phyloP scores from a whole-genome alignment of 2,888 invertebrate genomes.

The Dasysyrphus tricinctus region DNA sequence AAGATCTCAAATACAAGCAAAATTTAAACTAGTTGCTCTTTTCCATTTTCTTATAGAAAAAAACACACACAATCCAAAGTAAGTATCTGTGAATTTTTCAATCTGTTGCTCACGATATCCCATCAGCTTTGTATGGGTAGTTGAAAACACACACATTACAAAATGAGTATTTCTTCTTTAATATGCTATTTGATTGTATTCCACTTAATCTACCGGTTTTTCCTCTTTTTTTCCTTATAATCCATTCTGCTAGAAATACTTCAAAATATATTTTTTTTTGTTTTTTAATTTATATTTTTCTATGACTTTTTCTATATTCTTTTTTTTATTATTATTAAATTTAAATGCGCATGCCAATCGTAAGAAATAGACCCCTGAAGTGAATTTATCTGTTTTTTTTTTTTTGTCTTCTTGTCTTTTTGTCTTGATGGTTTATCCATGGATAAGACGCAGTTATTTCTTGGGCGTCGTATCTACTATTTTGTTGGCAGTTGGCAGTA shows the following conservation, averaged over 20 bases:
- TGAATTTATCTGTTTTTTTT: conserved; percentile 20
- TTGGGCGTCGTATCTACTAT: conserved; percentile 39
- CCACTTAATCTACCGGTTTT: conserved; percentile 74
- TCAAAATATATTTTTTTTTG: conserved; percentile 32
- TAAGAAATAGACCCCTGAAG: conserved; percentile 53
- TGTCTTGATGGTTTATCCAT: conserved; percentile 14
- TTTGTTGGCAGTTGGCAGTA: conserved; percentile 12
- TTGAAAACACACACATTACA: conserved; percentile 1
- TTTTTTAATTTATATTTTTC: conserved; percentile 15
- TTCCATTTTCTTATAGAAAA: conserved; percentile 35
- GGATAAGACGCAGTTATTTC: conserved; percentile 40
- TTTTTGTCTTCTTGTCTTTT: background rate
- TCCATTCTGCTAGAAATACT: conserved; percentile 65
- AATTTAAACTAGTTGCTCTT: conserved; percentile 63
- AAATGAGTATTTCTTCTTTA: conserved; percentile 24
- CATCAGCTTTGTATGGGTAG: conserved; percentile 1
- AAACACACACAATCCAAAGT: background rate
- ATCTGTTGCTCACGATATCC: conserved; percentile 13
- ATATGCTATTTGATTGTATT: conserved; percentile 21
- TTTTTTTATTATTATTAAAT: conserved; percentile 57
- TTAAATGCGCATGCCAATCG: conserved; percentile 72
- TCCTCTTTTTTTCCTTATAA: conserved; percentile 66
- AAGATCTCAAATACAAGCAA: conserved; percentile 39
- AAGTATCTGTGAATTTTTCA: background rate
- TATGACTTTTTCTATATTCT: conserved; percentile 23